Conservation (phyloP, 2,113 vertebrate genomes). For the Tetrao urogallus region DNA sequence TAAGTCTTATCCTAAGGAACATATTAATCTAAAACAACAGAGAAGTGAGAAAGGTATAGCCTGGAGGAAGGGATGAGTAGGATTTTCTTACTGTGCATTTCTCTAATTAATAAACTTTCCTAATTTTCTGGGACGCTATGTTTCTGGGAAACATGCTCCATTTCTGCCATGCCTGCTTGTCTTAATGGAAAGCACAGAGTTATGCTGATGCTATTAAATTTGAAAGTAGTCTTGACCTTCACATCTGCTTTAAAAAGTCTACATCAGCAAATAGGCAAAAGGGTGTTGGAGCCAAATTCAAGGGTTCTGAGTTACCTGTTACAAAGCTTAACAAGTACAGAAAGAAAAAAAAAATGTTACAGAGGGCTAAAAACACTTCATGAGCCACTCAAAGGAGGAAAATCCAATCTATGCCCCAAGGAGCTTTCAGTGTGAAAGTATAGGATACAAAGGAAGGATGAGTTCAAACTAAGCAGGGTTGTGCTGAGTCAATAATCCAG, state of each 20-base stretch:
- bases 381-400: conserved; percentile 27
- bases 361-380: background rate
- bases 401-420: conserved; percentile 48
- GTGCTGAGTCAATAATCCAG: conserved; percentile 31
- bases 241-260: background rate
- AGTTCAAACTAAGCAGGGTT: conserved; percentile 37
- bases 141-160: background rate
- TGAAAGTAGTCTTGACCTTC: background rate
- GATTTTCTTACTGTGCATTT: background rate
- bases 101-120: background rate
- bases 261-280: background rate
- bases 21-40: background rate
- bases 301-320: conserved; percentile 12
- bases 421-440: conserved; percentile 12
- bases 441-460: background rate
- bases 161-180: background rate
- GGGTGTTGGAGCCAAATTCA: background rate
- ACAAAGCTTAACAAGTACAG: background rate
- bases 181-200: background rate
- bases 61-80: background rate
- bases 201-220: background rate
- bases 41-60: background rate
- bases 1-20: background rate
- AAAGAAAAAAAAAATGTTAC: no score
- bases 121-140: background rate